These are phyloP conservation scores for Neomorphus geoffroyi DNA, from an alignment of 2,797 vertebrate genomes.

Conservation along the genomic window DNA sequence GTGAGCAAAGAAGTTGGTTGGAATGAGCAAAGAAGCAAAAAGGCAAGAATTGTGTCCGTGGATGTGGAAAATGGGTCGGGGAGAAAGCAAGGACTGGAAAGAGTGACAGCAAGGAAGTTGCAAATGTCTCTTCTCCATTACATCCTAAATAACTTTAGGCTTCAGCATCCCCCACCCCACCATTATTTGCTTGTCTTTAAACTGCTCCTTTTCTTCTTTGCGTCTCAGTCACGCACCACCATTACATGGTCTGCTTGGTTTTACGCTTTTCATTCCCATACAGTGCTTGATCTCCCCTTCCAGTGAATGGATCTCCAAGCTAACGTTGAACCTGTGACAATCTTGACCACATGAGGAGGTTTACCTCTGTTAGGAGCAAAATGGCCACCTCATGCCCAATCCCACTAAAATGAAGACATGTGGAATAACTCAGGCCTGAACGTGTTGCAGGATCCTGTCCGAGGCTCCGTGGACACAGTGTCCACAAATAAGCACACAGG, in stretches of 20 bases:
- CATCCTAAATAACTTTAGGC: neutral
- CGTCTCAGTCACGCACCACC: rapidly evolving
- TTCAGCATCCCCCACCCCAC: neutral
- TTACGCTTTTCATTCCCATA: neutral
- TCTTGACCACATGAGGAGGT: neutral
- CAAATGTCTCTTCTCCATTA: neutral
- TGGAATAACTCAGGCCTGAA: neutral
- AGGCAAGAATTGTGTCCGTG: neutral
- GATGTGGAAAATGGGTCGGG: neutral
- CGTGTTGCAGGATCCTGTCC: neutral
- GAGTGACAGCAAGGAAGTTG: neutral
- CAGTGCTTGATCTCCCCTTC: neutral
- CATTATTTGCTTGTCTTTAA: rapidly evolving
- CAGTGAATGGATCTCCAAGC: neutral
- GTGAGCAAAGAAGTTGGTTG: neutral
- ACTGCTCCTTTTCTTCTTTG: neutral
- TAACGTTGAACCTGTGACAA: rapidly evolving
- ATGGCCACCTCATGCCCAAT: neutral
- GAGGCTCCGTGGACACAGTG: rapidly evolving
- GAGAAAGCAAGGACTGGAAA: neutral
- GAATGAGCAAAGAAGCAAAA: too few species aligned
- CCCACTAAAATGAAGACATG: rapidly evolving
- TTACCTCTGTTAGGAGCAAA: neutral
- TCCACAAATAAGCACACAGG: neutral
- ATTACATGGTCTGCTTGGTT: too few species aligned